phyloP scores from a whole-genome alignment of 2,113 vertebrate genomes.

The Podarcis raffonei region DNA sequence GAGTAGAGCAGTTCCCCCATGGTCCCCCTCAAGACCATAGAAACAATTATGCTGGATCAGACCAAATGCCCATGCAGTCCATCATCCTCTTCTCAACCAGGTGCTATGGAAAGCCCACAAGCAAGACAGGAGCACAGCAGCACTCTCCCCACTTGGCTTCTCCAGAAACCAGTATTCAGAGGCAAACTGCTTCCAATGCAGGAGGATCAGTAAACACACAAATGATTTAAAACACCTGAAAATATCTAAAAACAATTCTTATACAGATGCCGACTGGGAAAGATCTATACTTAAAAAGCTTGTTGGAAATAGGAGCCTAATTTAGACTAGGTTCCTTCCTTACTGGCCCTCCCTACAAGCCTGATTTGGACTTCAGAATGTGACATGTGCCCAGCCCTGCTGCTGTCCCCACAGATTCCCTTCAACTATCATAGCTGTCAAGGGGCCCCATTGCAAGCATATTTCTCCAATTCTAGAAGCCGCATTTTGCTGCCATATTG shows the following conservation, averaged over 20 bases:
- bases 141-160: too few relatives aligned
- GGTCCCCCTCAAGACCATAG: too few relatives aligned
- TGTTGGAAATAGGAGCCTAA: background rate
- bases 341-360: too few relatives aligned
- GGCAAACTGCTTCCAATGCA: too few relatives aligned
- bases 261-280: background rate
- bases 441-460: background rate
- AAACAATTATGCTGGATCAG: background rate
- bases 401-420: too few relatives aligned
- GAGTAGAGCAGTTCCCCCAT: background rate
- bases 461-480: background rate
- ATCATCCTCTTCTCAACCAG: too few relatives aligned
- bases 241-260: background rate
- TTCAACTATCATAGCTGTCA: background rate
- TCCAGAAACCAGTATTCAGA: too few relatives aligned
- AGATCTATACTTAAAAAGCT: too few relatives aligned
- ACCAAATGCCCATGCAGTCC: too few relatives aligned
- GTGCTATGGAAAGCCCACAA: too few relatives aligned
- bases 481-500: background rate
- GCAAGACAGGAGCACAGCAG: too few relatives aligned
- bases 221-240: background rate
- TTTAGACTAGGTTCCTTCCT: background rate
- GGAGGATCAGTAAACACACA: too few relatives aligned
- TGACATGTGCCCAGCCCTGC: background rate
- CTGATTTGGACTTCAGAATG: background rate